Percentiles rank a stretch among this genome's conserved stretches.
These are phyloP conservation scores for Philereme vetulata DNA, from an alignment of 2,888 invertebrate genomes.

Conservation along the genomic window DNA sequence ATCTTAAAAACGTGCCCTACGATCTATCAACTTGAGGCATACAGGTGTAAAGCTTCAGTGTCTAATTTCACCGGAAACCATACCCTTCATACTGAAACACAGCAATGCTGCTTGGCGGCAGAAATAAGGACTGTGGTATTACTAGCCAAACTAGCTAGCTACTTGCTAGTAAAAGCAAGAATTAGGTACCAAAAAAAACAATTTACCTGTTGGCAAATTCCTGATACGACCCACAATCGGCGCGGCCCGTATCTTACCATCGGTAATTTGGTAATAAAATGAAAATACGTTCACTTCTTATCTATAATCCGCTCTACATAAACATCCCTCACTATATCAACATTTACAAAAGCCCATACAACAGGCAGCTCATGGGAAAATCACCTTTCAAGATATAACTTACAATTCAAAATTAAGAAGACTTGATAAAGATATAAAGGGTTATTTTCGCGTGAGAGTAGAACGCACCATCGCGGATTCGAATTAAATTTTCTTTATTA, in stretches of 20 bases:
- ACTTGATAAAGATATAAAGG: conserved; percentile 23
- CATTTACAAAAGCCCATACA: conserved; percentile 49
- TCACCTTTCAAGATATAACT: conserved; percentile 44
- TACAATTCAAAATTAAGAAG: conserved; percentile 19
- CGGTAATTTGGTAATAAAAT: conserved; percentile 85
- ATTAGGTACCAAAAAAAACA: conserved; percentile 58
- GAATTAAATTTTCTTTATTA: conserved; percentile 83
- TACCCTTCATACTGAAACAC: too few species aligned
- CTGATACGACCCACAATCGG: conserved; percentile 73
- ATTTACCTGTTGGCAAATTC: conserved; percentile 77
- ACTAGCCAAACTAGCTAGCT: too few species aligned
- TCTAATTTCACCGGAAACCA: too few species aligned
- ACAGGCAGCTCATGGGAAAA: conserved; percentile 19
- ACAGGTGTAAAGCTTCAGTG: too few species aligned
- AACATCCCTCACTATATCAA: conserved; percentile 76
- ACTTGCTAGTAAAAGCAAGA: too few species aligned
- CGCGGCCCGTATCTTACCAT: conserved; percentile 70
- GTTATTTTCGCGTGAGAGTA: conserved; percentile 29
- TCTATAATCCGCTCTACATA: conserved; percentile 80
- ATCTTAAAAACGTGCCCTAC: too few species aligned
- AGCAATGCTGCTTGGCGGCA: too few species aligned
- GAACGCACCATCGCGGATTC: conserved; percentile 65
- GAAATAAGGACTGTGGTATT: too few species aligned
- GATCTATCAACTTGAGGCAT: too few species aligned
- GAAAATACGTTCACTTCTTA: conserved; percentile 80